These are phyloP conservation scores for Burhinus oedicnemus DNA, from an alignment of 2,113 vertebrate genomes.

Conservation along the genomic window DNA sequence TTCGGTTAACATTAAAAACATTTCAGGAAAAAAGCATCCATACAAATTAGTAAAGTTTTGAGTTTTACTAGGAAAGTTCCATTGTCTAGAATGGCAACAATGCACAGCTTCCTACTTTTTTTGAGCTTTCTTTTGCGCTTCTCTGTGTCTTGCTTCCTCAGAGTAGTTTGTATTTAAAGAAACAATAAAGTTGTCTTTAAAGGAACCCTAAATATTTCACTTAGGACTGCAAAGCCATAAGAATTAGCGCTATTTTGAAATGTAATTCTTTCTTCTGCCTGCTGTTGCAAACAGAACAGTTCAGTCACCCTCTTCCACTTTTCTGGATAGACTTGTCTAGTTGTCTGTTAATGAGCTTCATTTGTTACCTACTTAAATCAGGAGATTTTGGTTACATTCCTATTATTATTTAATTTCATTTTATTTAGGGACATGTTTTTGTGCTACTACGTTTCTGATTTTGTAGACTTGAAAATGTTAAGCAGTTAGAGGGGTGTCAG, in stretches of 20 bases:
- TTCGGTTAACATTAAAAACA: not conserved
- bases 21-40: not conserved
- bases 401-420: not conserved
- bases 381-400: not conserved
- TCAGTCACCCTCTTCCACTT: not conserved
- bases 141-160: not conserved
- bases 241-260: not conserved
- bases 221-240: not conserved
- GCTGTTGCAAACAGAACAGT: not conserved
- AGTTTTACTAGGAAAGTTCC: not conserved
- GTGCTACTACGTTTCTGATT: not conserved
- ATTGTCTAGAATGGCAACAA: not conserved
- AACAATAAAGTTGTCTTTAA: not conserved
- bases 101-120: not conserved
- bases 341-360: not conserved
- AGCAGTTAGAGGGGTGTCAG: not conserved
- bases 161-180: not conserved
- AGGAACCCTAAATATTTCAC: not conserved
- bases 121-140: not conserved
- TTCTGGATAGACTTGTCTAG: not conserved
- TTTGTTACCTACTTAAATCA: not conserved
- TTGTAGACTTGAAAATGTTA: not conserved
- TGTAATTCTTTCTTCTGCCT: not conserved
- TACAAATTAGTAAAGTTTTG: not conserved
- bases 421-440: not conserved